Conservation (phyloP, 1,140 invertebrate species). For the Drosophila lacteicornis region DNA sequence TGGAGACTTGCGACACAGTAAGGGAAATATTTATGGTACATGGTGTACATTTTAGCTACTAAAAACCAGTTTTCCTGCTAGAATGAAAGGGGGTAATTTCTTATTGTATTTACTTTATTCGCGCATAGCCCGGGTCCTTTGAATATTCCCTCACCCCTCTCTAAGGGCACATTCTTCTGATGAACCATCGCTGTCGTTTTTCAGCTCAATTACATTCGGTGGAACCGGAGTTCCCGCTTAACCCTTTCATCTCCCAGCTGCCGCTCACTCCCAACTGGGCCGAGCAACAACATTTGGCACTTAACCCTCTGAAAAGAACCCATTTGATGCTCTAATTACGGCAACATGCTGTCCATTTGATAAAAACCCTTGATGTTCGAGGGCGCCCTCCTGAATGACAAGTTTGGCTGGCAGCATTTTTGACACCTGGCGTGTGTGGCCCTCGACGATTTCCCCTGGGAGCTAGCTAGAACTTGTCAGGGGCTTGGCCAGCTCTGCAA, state of each 20-base stretch:
- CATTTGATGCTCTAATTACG: slow-evolving; percentile 65
- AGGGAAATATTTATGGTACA: neutral
- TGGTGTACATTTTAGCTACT: neutral
- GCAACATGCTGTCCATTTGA: slow-evolving; percentile 53
- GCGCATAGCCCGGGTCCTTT: neutral
- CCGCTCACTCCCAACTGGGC: neutral
- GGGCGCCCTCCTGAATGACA: slow-evolving; percentile 49
- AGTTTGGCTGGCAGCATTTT: slow-evolving; percentile 57
- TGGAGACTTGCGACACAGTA: neutral
- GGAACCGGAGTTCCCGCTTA: slow-evolving; percentile 24
- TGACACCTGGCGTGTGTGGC: slow-evolving; percentile 74
- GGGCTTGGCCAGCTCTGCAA: slow-evolving; percentile 10
- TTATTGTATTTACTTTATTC: neutral
- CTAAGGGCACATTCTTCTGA: neutral
- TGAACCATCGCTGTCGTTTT: slow-evolving; percentile 8
- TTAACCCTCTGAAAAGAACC: slow-evolving; percentile 45
- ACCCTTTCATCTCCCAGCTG: slow-evolving; percentile 37
- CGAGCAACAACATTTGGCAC: slow-evolving; percentile 47
- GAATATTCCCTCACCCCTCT: neutral
- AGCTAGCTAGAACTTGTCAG: slow-evolving; percentile 28
- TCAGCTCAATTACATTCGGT: slow-evolving; percentile 14
- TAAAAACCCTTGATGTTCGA: slow-evolving; percentile 17
- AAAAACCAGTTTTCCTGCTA: neutral
- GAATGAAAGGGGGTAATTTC: neutral
- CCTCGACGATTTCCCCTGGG: slow-evolving; percentile 52